These are phyloP conservation scores for Acanthosepion pharaonis DNA, from an alignment of 2,888 invertebrate species.

Conservation along the genomic window DNA sequence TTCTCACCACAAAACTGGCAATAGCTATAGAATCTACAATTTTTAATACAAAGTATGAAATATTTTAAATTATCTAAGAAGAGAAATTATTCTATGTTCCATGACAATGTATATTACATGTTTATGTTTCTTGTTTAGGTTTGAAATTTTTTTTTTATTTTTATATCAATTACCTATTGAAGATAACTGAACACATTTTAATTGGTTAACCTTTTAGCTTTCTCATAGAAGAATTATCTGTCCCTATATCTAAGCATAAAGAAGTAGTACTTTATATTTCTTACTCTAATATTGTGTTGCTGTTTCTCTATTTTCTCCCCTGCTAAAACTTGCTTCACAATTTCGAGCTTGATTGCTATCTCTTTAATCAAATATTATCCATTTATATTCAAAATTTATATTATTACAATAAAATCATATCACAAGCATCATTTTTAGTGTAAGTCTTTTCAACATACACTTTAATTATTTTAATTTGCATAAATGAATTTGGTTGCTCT, in stretches of 20 bases:
- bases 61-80: not conserved
- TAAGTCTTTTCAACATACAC: too few species aligned
- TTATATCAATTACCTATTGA: not conserved
- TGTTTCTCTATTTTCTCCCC: not conserved
- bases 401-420: too few species aligned
- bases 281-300: not conserved
- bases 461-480: too few species aligned
- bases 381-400: too few species aligned
- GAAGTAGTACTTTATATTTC: too few species aligned
- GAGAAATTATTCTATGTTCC: not conserved
- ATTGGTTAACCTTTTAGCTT: not conserved
- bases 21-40: not conserved
- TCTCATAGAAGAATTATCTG: not conserved
- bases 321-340: not conserved
- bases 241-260: not conserved
- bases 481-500: too few species aligned
- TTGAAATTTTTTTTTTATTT: too few species aligned
- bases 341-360: not conserved
- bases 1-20: not conserved
- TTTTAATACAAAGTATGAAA: not conserved
- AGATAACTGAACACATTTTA: not conserved
- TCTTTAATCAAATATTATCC: too few species aligned
- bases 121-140: not conserved
- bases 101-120: not conserved
- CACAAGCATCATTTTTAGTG: too few species aligned